A percentile compares a stretch with the other conserved stretches of the same genome.
These are phyloP conservation scores for Drosophila crucigera DNA, from an alignment of 2,888 invertebrate species.

Conservation along the genomic window DNA sequence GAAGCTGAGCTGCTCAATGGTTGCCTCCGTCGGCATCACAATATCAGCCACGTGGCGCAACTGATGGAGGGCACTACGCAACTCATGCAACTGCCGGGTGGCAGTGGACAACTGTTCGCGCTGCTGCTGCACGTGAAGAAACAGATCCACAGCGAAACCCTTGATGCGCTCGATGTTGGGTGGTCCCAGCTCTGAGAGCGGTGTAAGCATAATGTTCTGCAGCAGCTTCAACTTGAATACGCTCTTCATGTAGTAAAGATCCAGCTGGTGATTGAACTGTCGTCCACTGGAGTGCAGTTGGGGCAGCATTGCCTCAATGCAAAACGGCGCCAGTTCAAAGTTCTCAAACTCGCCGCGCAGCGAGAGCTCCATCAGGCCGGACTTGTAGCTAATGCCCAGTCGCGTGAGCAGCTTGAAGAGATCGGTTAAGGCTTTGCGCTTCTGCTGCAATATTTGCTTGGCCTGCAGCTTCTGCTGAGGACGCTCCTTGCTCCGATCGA, in stretches of 20 bases:
- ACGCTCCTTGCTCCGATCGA: slow-evolving; percentile 86
- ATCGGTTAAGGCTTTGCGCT: slow-evolving; percentile 93
- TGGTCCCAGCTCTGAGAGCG: slow-evolving; percentile 92
- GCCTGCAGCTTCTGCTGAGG: slow-evolving; percentile 92
- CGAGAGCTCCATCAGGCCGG: slow-evolving; percentile 89
- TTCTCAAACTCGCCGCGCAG: slow-evolving; percentile 87
- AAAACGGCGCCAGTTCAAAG: slow-evolving; percentile 90
- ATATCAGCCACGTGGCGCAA: slow-evolving; percentile 77
- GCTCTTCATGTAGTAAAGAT: slow-evolving; percentile 83
- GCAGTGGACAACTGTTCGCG: slow-evolving; percentile 88
- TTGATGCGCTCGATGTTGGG: slow-evolving; percentile 93
- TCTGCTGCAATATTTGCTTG: slow-evolving; percentile 93
- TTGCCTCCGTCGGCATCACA: slow-evolving; percentile 26
- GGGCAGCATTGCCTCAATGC: slow-evolving; percentile 88
- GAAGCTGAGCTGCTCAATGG: slow-evolving; percentile 58
- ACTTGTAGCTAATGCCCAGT: slow-evolving; percentile 92
- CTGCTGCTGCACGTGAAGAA: slow-evolving; percentile 89
- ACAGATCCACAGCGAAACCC: slow-evolving; percentile 93
- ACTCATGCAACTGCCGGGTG: slow-evolving; percentile 87
- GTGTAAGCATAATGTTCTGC: slow-evolving; percentile 86
- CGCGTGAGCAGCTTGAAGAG: slow-evolving; percentile 92
- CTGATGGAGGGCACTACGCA: slow-evolving; percentile 86
- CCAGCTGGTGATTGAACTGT: slow-evolving; percentile 83
- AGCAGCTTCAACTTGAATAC: slow-evolving; percentile 84
- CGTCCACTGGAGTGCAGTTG: slow-evolving; percentile 84